phyloP scores from a whole-genome alignment of 2,888 invertebrate genomes.

The Spilarctia lutea region DNA sequence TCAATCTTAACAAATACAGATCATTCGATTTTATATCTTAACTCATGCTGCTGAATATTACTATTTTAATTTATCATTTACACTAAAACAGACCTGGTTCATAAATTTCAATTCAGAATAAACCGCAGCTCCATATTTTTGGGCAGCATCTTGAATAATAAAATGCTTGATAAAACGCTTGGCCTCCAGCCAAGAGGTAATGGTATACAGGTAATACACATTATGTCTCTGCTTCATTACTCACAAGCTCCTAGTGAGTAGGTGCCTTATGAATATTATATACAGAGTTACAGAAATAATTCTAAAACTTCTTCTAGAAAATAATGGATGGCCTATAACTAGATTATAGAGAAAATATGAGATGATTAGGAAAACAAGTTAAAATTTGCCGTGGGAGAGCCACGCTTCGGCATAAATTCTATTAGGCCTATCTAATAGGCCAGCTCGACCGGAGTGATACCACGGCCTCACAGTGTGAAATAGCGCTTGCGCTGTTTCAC shows the following conservation, averaged over 20 bases:
- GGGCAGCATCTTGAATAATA: slow-evolving; percentile 40
- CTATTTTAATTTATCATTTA: not conserved
- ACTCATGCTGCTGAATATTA: not conserved
- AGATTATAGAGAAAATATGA: too few relatives aligned
- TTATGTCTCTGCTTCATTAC: slow-evolving; percentile 6
- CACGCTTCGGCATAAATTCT: too few relatives aligned
- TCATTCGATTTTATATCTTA: not conserved
- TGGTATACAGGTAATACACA: slow-evolving; percentile 11
- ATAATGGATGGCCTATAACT: not conserved
- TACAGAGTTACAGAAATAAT: not conserved
- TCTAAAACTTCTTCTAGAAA: not conserved
- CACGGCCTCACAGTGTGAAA: too few relatives aligned
- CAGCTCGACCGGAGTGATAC: too few relatives aligned
- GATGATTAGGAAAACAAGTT: too few relatives aligned
- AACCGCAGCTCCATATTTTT: slow-evolving; percentile 17
- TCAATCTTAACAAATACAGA: not conserved
- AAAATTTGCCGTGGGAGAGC: too few relatives aligned
- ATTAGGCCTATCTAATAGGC: too few relatives aligned
- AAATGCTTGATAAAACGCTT: slow-evolving; percentile 35
- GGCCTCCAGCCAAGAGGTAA: slow-evolving; percentile 37
- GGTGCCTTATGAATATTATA: slow-evolving; percentile 7
- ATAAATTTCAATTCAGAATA: slow-evolving; percentile 6
- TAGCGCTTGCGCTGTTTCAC: too few relatives aligned
- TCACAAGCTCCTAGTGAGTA: slow-evolving; percentile 5
- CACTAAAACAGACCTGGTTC: not conserved